Conservation (phyloP, 2,888 invertebrate species). For the Parnassius glacialis region DNA sequence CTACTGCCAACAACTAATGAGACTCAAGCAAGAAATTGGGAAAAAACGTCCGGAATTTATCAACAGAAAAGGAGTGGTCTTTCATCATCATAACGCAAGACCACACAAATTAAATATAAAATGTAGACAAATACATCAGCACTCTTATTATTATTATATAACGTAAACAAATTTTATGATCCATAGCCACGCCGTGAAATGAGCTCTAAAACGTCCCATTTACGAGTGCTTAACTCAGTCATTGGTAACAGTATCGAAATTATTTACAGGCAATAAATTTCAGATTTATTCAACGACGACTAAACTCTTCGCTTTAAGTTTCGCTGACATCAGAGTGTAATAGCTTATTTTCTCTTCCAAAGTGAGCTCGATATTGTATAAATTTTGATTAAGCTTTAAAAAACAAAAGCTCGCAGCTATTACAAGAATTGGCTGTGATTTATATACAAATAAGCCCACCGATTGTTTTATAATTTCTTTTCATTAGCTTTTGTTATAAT, state of each 20-base stretch:
- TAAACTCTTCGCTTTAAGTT: conserved; percentile 18
- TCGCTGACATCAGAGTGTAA: conserved; percentile 17
- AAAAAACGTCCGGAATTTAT: too few relatives aligned
- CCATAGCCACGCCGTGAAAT: conserved; percentile 11
- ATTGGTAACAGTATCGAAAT: conserved; percentile 24
- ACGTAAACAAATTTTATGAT: conserved; percentile 20
- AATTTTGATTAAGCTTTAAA: conserved; percentile 1
- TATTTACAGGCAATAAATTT: conserved; percentile 26
- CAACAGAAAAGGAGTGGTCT: too few relatives aligned
- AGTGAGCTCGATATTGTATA: conserved; percentile 7
- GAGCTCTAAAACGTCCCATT: conserved; percentile 18
- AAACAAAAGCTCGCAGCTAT: not conserved
- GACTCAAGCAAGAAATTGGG: too few relatives aligned
- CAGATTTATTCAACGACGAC: conserved; percentile 23
- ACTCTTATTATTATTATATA: not conserved
- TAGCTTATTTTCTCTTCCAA: not conserved
- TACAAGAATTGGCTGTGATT: not conserved
- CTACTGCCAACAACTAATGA: too few relatives aligned
- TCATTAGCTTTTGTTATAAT: too few relatives aligned
- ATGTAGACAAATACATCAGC: too few relatives aligned
- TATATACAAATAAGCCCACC: conserved; percentile 1
- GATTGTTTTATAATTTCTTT: too few relatives aligned
- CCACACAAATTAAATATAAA: too few relatives aligned
- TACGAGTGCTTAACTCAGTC: conserved; percentile 23
- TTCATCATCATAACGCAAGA: too few relatives aligned